These are phyloP conservation scores for Zootermopsis nevadensis DNA, from an alignment of 2,888 invertebrate genomes.

Conservation along the genomic window DNA sequence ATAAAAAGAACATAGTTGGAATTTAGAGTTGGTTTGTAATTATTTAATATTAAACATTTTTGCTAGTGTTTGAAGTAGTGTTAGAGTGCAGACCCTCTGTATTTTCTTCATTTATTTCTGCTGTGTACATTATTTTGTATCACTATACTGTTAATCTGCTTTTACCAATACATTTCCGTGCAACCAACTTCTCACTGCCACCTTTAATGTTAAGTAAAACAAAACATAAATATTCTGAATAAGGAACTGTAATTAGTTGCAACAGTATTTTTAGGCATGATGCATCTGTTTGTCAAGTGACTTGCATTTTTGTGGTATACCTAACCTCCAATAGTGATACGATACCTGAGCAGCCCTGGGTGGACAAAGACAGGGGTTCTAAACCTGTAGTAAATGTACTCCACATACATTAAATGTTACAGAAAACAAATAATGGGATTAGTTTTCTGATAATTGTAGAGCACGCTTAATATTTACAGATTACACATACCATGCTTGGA, in stretches of 20 bases:
- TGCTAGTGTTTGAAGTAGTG: neutral
- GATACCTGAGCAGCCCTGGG: neutral
- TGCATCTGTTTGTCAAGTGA: neutral
- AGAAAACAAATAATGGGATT: neutral
- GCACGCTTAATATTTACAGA: too few species aligned
- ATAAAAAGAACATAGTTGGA: neutral
- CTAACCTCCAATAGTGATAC: neutral
- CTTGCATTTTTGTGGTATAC: neutral
- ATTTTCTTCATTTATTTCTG: neutral
- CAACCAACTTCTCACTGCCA: constrained; percentile 35
- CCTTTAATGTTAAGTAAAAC: neutral
- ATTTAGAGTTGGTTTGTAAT: constrained; percentile 11
- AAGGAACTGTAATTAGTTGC: neutral
- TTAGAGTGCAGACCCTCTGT: neutral
- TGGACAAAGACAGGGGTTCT: neutral
- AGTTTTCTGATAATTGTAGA: too few species aligned
- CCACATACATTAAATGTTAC: neutral
- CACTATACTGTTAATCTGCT: neutral
- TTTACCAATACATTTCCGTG: constrained; percentile 3
- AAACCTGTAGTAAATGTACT: neutral
- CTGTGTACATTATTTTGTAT: neutral
- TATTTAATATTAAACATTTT: neutral
- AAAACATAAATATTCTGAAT: neutral
- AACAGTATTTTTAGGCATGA: neutral
- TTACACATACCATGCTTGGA: neutral